These are phyloP conservation scores for Pseudopleuronectes americanus DNA, from an alignment of 2,797 vertebrate genomes.

Conservation along the genomic window DNA sequence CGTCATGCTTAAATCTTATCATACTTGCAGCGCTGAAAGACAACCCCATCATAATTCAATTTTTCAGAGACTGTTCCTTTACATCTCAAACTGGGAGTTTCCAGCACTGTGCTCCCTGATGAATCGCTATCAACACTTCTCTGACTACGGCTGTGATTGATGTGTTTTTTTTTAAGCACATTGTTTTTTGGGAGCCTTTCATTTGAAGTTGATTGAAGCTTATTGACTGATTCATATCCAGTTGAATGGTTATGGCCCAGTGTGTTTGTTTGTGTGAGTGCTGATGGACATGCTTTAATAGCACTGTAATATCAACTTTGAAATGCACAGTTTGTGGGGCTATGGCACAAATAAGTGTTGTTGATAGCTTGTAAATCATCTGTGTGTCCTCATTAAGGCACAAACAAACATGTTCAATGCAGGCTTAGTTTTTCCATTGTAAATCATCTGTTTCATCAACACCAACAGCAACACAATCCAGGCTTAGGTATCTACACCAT, in stretches of 20 bases:
- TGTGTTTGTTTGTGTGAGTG: background rate
- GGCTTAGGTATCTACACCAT: background rate
- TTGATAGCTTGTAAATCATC: slow-evolving; percentile 26
- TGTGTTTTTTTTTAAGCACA: background rate
- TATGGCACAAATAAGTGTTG: background rate
- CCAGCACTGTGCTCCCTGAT: background rate
- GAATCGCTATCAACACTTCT: slow-evolving; percentile 2
- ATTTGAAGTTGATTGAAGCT: background rate
- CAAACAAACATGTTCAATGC: background rate
- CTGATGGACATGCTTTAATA: slow-evolving; percentile 6
- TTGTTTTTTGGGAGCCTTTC: slow-evolving; percentile 3
- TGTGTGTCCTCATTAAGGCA: background rate
- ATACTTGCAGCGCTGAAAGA: background rate
- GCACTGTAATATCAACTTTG: background rate
- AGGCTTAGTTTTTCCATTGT: slow-evolving; percentile 14
- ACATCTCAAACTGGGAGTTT: slow-evolving; percentile 6
- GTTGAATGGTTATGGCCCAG: background rate
- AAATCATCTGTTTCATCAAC: slow-evolving; percentile 33
- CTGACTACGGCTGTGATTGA: background rate
- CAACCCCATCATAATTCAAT: slow-evolving; percentile 6
- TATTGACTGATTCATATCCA: background rate
- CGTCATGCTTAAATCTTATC: slow-evolving; percentile 2
- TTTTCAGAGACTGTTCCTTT: background rate
- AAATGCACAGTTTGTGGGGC: slow-evolving; percentile 1
- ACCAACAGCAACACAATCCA: slow-evolving; percentile 8